A percentile compares a stretch with the other conserved stretches of the same genome.
These are phyloP conservation scores for Notocelia uddmanniana DNA, from an alignment of 2,888 invertebrate species.

Conservation along the genomic window DNA sequence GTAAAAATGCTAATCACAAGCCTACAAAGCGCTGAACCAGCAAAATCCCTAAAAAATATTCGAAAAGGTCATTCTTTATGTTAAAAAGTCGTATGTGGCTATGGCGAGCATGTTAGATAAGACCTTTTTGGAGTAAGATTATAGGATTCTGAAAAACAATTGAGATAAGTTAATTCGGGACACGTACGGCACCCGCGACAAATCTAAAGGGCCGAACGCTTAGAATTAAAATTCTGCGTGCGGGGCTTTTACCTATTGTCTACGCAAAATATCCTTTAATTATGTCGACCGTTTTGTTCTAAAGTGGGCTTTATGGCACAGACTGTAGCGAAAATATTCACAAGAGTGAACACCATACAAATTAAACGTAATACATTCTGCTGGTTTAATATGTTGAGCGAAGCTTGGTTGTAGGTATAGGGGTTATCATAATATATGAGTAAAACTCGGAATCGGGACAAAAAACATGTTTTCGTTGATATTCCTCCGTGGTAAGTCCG, in stretches of 20 bases:
- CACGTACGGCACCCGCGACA: constrained; percentile 65
- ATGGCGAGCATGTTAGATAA: neutral
- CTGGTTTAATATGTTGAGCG: too few relatives aligned
- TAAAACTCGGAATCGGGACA: too few relatives aligned
- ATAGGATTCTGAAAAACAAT: constrained; percentile 47
- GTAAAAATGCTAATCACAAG: constrained; percentile 35
- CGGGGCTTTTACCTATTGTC: constrained; percentile 77
- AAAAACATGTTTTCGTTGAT: too few relatives aligned
- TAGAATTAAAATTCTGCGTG: constrained; percentile 79
- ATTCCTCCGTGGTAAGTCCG: too few relatives aligned
- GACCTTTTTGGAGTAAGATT: constrained; percentile 4
- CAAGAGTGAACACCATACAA: neutral
- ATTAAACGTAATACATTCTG: too few relatives aligned
- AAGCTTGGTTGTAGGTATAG: too few relatives aligned
- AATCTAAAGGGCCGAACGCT: constrained; percentile 74
- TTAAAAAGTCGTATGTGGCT: neutral
- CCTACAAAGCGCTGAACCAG: constrained; percentile 26
- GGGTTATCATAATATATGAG: too few relatives aligned
- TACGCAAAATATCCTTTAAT: constrained; percentile 80
- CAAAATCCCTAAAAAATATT: constrained; percentile 39
- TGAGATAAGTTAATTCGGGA: constrained; percentile 60
- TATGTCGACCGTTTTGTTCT: constrained; percentile 67
- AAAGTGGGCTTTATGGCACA: constrained; percentile 6
- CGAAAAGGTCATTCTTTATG: neutral
- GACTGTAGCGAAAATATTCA: neutral